Conservation (phyloP, 2,888 invertebrate genomes). For the Chrysolina americana region DNA sequence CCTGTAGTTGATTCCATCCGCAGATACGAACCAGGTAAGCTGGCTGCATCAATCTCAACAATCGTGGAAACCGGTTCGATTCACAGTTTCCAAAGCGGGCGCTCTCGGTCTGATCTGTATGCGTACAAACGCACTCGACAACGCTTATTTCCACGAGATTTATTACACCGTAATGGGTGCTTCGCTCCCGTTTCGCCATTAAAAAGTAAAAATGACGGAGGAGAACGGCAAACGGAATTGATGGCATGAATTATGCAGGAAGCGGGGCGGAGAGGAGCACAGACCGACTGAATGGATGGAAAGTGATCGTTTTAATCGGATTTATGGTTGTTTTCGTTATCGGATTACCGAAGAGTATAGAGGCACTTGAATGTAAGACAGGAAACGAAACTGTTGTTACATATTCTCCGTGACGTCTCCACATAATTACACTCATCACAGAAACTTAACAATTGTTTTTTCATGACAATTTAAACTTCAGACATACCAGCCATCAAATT, state of each 20-base stretch:
- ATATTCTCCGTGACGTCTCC: too few species aligned
- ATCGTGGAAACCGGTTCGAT: slow-evolving; percentile 20
- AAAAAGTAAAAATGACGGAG: slow-evolving; percentile 22
- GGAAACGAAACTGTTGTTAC: not conserved
- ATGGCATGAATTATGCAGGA: slow-evolving; percentile 10
- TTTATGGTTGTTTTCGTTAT: not conserved
- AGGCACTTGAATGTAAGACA: too few species aligned
- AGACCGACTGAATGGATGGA: slow-evolving; percentile 8
- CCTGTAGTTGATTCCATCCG: not conserved
- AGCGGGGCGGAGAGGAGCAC: not conserved
- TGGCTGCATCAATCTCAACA: slow-evolving; percentile 12
- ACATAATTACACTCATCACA: too few species aligned
- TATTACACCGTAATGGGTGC: slow-evolving; percentile 15
- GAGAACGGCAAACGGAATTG: slow-evolving; percentile 18
- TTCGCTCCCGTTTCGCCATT: slow-evolving; percentile 22
- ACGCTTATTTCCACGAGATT: slow-evolving; percentile 23
- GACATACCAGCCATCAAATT: too few species aligned
- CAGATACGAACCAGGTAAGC: slow-evolving; percentile 1
- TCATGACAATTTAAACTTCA: too few species aligned
- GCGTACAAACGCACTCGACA: slow-evolving; percentile 8
- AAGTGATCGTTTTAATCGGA: slow-evolving; percentile 1
- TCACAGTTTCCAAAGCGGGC: slow-evolving; percentile 10
- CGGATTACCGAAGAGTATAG: too few species aligned
- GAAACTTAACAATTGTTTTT: too few species aligned
- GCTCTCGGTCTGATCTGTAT: slow-evolving; percentile 18